phyloP scores from a whole-genome alignment of 2,797 vertebrate species.

The Percopsis omiscomaycus region DNA sequence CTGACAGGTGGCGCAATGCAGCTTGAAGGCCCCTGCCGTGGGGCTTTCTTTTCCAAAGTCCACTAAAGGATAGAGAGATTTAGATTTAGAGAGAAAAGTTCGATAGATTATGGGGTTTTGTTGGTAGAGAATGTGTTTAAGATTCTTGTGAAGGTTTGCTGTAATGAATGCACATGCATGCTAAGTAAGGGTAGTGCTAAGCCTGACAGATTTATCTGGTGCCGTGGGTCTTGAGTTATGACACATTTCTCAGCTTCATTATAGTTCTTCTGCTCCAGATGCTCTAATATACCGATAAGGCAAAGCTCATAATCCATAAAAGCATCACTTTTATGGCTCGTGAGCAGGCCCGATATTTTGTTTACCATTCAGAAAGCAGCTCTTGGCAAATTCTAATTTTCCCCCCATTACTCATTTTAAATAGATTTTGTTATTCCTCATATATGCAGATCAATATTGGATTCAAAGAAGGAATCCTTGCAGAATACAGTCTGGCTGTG shows the following conservation, averaged over 20 bases:
- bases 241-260: conserved; percentile 52
- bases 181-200: conserved; percentile 8
- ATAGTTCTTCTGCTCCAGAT: conserved; percentile 67
- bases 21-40: conserved; percentile 12
- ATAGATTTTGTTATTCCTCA: background rate
- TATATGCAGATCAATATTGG: conserved; percentile 25
- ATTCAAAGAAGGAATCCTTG: conserved; percentile 29
- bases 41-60: conserved; percentile 21
- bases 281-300: conserved; percentile 74
- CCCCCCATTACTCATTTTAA: conserved; percentile 42
- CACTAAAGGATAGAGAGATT: conserved; percentile 11
- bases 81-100: conserved; percentile 1
- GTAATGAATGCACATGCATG: no score
- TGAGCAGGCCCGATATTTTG: conserved; percentile 59
- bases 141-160: no score
- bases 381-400: conserved; percentile 47
- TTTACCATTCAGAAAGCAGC: conserved; percentile 65
- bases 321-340: conserved; percentile 19
- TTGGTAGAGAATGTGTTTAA: background rate
- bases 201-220: conserved; percentile 43
- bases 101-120: background rate
- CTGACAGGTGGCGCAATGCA: conserved; percentile 28
- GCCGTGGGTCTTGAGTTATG: conserved; percentile 30
- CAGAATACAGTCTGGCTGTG: conserved; percentile 24
- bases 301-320: conserved; percentile 76